These are phyloP conservation scores for Carassius auratus DNA, from an alignment of 2,113 vertebrate genomes.

Conservation along the genomic window DNA sequence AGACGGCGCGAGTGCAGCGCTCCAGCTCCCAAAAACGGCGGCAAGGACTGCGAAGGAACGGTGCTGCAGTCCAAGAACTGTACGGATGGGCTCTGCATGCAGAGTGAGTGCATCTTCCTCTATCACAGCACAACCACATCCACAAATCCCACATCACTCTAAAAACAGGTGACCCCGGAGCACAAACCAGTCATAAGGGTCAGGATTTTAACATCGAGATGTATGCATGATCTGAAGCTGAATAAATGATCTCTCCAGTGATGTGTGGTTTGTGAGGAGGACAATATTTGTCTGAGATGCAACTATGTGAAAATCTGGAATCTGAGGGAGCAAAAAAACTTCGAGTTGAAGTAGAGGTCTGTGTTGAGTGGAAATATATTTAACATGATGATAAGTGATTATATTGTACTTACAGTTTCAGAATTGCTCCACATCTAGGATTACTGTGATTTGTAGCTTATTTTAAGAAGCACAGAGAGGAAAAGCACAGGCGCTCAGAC, in stretches of 20 bases:
- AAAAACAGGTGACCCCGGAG: too few relatives aligned
- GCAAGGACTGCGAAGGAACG: conserved; percentile 95
- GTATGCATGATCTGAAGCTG: too few relatives aligned
- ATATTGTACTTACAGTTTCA: conserved; percentile 63
- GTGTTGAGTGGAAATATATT: conserved; percentile 54
- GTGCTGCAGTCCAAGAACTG: conserved; percentile 98
- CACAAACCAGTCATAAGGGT: too few relatives aligned
- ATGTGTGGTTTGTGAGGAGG: too few relatives aligned
- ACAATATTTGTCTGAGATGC: too few relatives aligned
- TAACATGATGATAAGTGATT: conserved; percentile 70
- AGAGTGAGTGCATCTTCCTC: conserved; percentile 83
- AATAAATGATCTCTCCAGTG: too few relatives aligned
- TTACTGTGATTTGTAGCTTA: conserved; percentile 57
- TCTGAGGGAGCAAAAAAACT: too few relatives aligned
- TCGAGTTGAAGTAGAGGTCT: not conserved
- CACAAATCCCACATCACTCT: not conserved
- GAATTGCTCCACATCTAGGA: conserved; percentile 56
- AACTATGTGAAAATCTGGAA: too few relatives aligned
- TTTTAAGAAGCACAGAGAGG: conserved; percentile 49
- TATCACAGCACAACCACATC: not conserved
- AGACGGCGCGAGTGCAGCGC: conserved; percentile 89
- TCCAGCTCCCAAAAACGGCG: conserved; percentile 91
- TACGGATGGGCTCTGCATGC: conserved; percentile 97
- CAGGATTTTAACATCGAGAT: too few relatives aligned
- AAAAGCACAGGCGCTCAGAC: too few relatives aligned